Base-by-base conservation (phyloP, 2,888 invertebrate genomes). In the Kuschelorhynchus macadamiae region DNA sequence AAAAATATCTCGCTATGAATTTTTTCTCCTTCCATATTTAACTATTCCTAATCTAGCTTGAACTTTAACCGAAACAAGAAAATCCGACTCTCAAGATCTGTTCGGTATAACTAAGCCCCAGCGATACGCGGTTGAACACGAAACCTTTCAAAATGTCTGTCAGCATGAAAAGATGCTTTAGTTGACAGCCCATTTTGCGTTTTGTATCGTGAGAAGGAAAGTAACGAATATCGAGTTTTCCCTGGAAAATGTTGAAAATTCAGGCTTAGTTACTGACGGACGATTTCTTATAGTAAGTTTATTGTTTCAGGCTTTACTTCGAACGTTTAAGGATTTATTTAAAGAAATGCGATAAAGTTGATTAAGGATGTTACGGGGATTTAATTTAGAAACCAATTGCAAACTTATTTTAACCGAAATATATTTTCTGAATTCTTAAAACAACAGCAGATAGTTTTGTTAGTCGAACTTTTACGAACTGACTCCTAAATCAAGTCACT, bases 91-190 rank as follows among this genome's bases (percentile, higher is more conserved):
- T 47, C 39, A 47, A 36, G 20, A 60, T 49, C 39, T 20, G 36
- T 50, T 62, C 42, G 42, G 25, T 52, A 42, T 59, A 59, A 53
- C 50, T 61, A 56, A 67, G 62, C 62, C 20, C 12, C 32, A 41
- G 50, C 49, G 32, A 68, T 68, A 55, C 47, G 49, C 39, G 30
- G 42, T 56, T 59, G 68, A 72, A 72, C 74, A 75, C 74, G 74
- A 68, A 74, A 73, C 71, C 75, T 73, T 72, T 75, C 72, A 67
- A 72, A 75, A 72, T 72, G 72, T 74, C 75, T 72, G 71, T 69
- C 63, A 73, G 66, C 72, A 74, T 72, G 72, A 74, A 74, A 72
- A 50, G 65, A 57, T 65, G 49, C 56, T 56, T 56, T 39, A 39
- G 42, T 49, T 36, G 63, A 50, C 50, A 49, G 21, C 56, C 63